Evolutionary conservation across 2,888 invertebrate genomes (phyloP).

Genomic region (Drosophila mimica): DNA sequence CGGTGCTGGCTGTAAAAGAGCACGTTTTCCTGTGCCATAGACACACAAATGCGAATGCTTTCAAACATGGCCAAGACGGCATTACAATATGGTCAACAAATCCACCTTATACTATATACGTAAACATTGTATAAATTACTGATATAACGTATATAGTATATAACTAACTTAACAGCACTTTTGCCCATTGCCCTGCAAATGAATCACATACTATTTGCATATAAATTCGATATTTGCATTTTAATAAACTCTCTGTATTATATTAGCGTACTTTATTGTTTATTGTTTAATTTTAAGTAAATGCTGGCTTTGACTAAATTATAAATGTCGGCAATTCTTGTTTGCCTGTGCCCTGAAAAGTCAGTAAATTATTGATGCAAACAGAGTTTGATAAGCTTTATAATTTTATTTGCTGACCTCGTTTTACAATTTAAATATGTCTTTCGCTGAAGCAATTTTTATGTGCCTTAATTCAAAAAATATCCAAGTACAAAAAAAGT

Average conservation of each 20-base stretch:
- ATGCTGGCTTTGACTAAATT: background rate
- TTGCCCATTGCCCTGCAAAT: background rate
- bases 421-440: background rate
- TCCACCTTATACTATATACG: conserved; percentile 11
- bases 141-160: background rate
- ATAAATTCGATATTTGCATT: background rate
- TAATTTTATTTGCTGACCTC: background rate
- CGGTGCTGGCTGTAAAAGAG: conserved; percentile 26
- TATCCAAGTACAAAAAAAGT: background rate
- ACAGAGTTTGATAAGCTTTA: background rate
- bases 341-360: background rate
- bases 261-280: background rate
- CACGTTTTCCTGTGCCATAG: conserved; percentile 36
- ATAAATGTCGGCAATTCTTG: background rate
- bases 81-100: conserved; percentile 15
- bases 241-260: background rate
- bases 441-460: background rate
- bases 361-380: background rate
- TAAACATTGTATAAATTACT: background rate
- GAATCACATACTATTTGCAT: conserved; percentile 7
- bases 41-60: conserved; percentile 21
- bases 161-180: background rate
- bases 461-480: background rate
- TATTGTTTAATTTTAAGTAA: background rate
- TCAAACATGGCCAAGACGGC: conserved; percentile 18